Base-by-base conservation (phyloP, 1,140 invertebrate species). In the Drosophila paulistorum region DNA sequence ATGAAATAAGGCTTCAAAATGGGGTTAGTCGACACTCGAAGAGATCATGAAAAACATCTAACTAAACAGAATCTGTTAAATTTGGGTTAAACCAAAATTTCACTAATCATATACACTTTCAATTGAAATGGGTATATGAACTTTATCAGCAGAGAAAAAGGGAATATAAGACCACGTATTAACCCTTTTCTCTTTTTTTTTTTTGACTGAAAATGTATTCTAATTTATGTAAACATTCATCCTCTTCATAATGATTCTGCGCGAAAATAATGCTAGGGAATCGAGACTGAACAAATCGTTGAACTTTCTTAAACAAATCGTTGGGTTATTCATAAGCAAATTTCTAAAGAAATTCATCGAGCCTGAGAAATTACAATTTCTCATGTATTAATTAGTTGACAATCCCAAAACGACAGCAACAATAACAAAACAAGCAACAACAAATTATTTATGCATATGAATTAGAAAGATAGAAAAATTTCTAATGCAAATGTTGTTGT, bases 1-100 rank as follows among this genome's bases (percentile, higher is more conserved):
- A 39, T 78, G 66, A 77, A 84, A 81, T 85, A 74, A 69, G 55
- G 17, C 48, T 80, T 75, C 65, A 54, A 20, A 60, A 41, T 55
- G 62, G 45, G 37, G 60, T 51, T 60, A 69, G 68, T 76, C 69
- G 69, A 64, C 68, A 60, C 26, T 42, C 6, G 17, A 30, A 14
- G 3, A 58, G 6, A 33, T 57, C n/a, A 7, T 4, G 13, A 6
- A 17, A 33, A 59, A 59, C 17, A 17, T 59, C 14, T 59, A 59
- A 17, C 26, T 23, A 42, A 45, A n/a, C 45, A 51, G 45, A 51
- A 51, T 51, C 45, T 51, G 0, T 11, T 11, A 4, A 51, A 51
- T 23, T 51, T 51, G 17, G 45, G 45, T 51, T 51, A 51, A 37
- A 9, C 35, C 13, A 39, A 51, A 20, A 51, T 51, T 51, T 51